These are phyloP conservation scores for Lycaon pictus DNA, from an alignment of 2,113 vertebrate genomes.

Conservation along the genomic window DNA sequence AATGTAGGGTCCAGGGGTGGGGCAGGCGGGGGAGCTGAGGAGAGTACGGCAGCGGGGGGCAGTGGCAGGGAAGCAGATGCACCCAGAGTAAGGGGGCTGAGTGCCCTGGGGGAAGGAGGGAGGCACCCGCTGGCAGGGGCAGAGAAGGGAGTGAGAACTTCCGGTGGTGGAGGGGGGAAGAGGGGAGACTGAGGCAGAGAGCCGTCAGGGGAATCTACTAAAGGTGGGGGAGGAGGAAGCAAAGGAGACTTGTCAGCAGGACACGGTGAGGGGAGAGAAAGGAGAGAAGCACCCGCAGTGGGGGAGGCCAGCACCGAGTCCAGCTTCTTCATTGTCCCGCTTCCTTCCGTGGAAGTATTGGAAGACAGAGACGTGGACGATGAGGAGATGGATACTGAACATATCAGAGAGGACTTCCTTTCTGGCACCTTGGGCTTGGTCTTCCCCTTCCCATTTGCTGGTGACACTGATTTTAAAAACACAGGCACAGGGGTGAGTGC, in stretches of 20 bases:
- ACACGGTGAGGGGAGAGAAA: neutral
- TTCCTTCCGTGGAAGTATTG: slow-evolving; percentile 93
- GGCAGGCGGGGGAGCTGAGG: slow-evolving; percentile 79
- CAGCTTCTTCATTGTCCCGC: slow-evolving; percentile 78
- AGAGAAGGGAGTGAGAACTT: slow-evolving; percentile 85
- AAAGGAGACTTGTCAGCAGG: slow-evolving; percentile 75
- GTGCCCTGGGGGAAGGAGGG: neutral
- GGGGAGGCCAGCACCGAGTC: slow-evolving; percentile 76
- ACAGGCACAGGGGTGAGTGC: slow-evolving; percentile 96
- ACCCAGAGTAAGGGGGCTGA: slow-evolving; percentile 80
- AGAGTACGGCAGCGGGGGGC: slow-evolving; percentile 67
- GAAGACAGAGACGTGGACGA: slow-evolving; percentile 98
- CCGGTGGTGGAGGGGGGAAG: slow-evolving; percentile 90
- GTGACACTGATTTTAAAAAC: slow-evolving; percentile 90
- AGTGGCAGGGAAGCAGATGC: slow-evolving; percentile 62
- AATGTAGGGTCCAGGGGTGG: slow-evolving; percentile 87
- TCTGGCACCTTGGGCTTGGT: slow-evolving; percentile 95
- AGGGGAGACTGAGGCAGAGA: slow-evolving; percentile 81
- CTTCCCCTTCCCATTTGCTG: slow-evolving; percentile 91
- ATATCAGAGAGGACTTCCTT: slow-evolving; percentile 96
- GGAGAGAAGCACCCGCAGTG: slow-evolving; percentile 66
- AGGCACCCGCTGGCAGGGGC: slow-evolving; percentile 83
- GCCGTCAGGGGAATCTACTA: slow-evolving; percentile 68
- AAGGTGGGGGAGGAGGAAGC: slow-evolving; percentile 86
- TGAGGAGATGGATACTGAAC: slow-evolving; percentile 94